phyloP scores from a whole-genome alignment of 2,888 invertebrate species.

The Lampropteryx suffumata region DNA sequence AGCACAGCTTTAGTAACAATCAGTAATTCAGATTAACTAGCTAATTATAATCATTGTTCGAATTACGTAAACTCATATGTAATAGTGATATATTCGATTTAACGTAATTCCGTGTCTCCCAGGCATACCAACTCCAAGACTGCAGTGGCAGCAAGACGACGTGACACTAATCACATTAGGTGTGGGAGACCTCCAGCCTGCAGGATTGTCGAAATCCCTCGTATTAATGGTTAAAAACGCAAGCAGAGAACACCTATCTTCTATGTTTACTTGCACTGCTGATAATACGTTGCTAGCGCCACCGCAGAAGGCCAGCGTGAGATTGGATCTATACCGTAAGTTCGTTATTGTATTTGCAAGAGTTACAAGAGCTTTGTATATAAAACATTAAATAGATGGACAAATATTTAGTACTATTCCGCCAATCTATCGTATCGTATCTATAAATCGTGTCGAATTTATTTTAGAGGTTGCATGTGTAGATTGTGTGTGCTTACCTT shows the following conservation, averaged over 20 bases:
- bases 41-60: too few species aligned
- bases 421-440: too few species aligned
- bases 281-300: constrained; percentile 86
- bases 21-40: too few species aligned
- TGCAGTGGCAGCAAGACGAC: constrained; percentile 75
- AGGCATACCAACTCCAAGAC: constrained; percentile 72
- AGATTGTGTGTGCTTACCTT: too few species aligned
- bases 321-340: constrained; percentile 87
- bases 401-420: too few species aligned
- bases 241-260: constrained; percentile 84
- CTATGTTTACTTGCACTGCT: constrained; percentile 87
- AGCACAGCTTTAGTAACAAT: too few species aligned
- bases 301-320: constrained; percentile 84
- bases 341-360: too few species aligned
- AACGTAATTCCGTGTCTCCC: constrained; percentile 5
- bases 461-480: too few species aligned
- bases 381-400: too few species aligned
- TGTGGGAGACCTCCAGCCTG: constrained; percentile 54
- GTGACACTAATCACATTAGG: constrained; percentile 58
- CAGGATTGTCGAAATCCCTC: constrained; percentile 55
- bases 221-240: constrained; percentile 62
- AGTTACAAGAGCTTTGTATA: too few species aligned
- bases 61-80: too few species aligned
- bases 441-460: too few species aligned
- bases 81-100: background rate